phyloP scores from a whole-genome alignment of 1,140 invertebrate genomes.

The Diorhabda elongata region DNA sequence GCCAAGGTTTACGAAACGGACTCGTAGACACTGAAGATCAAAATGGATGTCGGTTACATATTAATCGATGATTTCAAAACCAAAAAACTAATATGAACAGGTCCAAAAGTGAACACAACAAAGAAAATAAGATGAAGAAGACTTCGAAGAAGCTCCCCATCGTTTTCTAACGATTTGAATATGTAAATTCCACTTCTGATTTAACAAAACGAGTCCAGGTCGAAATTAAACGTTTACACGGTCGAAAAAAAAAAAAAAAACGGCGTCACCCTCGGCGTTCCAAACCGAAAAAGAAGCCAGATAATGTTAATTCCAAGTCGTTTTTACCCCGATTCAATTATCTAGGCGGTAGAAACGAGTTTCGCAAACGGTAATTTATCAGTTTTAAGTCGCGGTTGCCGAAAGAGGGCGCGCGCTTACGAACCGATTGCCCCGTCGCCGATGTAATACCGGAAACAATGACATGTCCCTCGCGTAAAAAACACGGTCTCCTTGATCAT shows the following conservation, averaged over 20 bases:
- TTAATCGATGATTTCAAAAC: too few species aligned
- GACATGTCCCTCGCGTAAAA: constrained; percentile 38
- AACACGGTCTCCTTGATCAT: constrained; percentile 38
- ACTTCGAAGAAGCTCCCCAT: too few species aligned
- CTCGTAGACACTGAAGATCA: too few species aligned
- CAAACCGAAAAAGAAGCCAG: neutral
- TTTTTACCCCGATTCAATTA: constrained; percentile 20
- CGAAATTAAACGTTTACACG: neutral
- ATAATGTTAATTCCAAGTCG: constrained; percentile 2
- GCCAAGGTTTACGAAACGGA: too few species aligned
- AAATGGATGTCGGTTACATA: too few species aligned
- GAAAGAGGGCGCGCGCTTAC: neutral
- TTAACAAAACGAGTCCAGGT: neutral
- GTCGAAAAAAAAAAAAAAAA: neutral
- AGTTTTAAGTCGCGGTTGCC: constrained; percentile 14
- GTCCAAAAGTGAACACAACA: too few species aligned
- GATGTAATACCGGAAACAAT: constrained; percentile 34
- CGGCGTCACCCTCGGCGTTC: neutral
- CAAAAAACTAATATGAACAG: too few species aligned
- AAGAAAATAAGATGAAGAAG: too few species aligned
- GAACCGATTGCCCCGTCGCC: constrained; percentile 8
- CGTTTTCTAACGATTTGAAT: too few species aligned
- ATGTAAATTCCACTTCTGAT: neutral
- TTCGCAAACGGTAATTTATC: constrained; percentile 22
- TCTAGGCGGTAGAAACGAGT: neutral